These are phyloP conservation scores for Grapholita molesta DNA, from an alignment of 1,140 invertebrate species.

Conservation along the genomic window DNA sequence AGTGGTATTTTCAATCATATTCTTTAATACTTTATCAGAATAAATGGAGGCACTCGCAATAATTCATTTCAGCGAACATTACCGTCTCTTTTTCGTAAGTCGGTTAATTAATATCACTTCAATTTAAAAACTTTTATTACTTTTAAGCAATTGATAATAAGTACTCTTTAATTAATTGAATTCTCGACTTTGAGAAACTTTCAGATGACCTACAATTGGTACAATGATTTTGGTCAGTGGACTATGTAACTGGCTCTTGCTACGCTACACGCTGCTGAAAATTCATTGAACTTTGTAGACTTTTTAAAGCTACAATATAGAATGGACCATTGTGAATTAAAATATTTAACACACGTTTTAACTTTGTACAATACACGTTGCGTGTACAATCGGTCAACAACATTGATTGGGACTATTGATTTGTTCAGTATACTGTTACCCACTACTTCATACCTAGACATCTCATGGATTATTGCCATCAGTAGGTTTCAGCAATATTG, in stretches of 20 bases:
- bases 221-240: not conserved
- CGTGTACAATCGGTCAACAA: not conserved
- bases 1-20: too few relatives aligned
- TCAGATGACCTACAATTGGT: not conserved
- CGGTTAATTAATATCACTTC: too few relatives aligned
- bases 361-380: not conserved
- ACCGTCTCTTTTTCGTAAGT: too few relatives aligned
- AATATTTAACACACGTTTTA: not conserved
- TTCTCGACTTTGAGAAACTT: not conserved
- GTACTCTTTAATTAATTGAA: not conserved
- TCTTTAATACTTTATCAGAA: too few relatives aligned
- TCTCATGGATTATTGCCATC: not conserved
- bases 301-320: not conserved
- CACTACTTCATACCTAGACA: not conserved
- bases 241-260: not conserved
- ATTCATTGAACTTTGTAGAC: not conserved
- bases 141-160: not conserved
- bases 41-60: too few relatives aligned
- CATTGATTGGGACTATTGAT: not conserved
- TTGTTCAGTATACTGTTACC: not conserved
- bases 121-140: not conserved
- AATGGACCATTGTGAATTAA: not conserved
- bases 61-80: too few relatives aligned
- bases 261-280: not conserved
- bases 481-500: too few relatives aligned